Evolutionary conservation across 2,888 invertebrate species (phyloP), one percentile per base, ranked within the genome.

Genomic region (Crocallis elinguaria): DNA sequence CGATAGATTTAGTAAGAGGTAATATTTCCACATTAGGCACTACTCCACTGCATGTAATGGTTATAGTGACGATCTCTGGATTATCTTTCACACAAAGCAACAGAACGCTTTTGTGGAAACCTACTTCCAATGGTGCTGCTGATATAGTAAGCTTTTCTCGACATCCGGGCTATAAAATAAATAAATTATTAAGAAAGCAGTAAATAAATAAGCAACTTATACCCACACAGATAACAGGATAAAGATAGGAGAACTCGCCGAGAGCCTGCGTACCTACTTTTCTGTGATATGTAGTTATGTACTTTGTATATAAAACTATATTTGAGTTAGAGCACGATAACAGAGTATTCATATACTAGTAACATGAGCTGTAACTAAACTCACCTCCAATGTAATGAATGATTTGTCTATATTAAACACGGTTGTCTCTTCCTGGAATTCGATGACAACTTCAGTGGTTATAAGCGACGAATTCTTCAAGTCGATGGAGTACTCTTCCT

Each of bases 21-120:
- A 91, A 66, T 70, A 90, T 86, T 69, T 88, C 88, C 32, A 94
- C 84, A 12, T 84, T 79, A 29, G 94, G 84, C 36, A 89, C 80
- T 4, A 92, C 86, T 13, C 94, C 93, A 30, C 78, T 86, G 60
- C 93, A 92, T 8, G 81, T 74, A 4, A 94, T 71, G 60, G 88
- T 79, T 7, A 94, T 85, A 3, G 75, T 70, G 25, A 93, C 84
- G 27, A 93, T 86, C 62, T 90, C 87, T 0, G 94, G 94, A 72
- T 94, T 94, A 66, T 94, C 90, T 68, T 92, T 92, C 1, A 93
- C 73, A 62, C 89, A 86, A 56, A 90, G 84, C 29, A 90, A 48
- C 9, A 91, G 64, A 7, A 78, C 67, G 49, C 71, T 78, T 8
- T 58, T 75, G 43, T 86, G 84, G 4, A 75, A 67, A 4, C 84